phyloP scores from a whole-genome alignment of 2,797 vertebrate species.

The Lophotriccus pileatus region DNA sequence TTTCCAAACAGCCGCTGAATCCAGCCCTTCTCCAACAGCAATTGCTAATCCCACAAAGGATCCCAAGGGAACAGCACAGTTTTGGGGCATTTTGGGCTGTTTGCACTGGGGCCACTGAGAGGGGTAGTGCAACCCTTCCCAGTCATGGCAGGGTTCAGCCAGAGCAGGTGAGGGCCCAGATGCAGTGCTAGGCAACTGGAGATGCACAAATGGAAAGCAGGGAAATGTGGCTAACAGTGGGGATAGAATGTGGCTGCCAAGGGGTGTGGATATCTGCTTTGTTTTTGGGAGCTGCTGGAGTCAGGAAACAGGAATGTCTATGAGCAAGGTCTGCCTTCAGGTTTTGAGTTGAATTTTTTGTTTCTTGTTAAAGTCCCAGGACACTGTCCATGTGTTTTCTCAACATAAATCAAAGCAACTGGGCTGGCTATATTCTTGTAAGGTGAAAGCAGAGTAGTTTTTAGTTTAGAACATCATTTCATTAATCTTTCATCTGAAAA shows the following conservation, averaged over 20 bases:
- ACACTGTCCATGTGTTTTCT: neutral
- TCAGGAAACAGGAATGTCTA: neutral
- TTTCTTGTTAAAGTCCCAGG: neutral
- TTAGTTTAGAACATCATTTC: neutral
- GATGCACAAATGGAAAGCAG: accelerated
- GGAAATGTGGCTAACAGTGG: neutral
- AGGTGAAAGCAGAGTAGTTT: neutral
- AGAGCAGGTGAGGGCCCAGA: neutral
- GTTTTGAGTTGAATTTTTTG: neutral
- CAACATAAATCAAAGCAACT: neutral
- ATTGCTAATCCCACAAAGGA: accelerated
- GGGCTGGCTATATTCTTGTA: neutral
- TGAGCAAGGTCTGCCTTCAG: neutral
- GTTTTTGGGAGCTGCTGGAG: neutral
- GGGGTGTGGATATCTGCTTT: neutral
- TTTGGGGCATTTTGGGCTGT: neutral
- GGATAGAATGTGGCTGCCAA: neutral
- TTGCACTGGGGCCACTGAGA: accelerated
- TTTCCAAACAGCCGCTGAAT: neutral
- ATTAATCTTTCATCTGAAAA: neutral
- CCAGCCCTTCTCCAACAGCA: accelerated
- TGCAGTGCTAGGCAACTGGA: neutral
- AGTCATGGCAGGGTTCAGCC: accelerated
- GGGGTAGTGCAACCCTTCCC: neutral
- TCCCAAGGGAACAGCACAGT: accelerated